Conservation (phyloP, 1,140 invertebrate species). For the Lordiphosa mommai region DNA sequence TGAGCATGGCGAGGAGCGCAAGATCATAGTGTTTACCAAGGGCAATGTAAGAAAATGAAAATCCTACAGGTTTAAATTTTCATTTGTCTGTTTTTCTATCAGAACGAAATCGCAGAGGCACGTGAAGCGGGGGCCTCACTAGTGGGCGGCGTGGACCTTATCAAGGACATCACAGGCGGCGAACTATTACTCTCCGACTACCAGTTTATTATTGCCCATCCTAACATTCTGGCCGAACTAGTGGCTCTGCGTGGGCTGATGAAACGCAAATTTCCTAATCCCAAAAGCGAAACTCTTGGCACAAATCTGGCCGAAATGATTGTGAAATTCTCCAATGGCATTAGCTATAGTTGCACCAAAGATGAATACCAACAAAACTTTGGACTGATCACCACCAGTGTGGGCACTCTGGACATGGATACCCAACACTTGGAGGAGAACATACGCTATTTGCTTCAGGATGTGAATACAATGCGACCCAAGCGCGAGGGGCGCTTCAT, state of each 20-base stretch:
- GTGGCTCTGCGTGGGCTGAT: constrained; percentile 87
- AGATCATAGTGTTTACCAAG: constrained; percentile 87
- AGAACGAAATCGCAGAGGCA: constrained; percentile 82
- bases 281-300: constrained; percentile 85
- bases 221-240: constrained; percentile 88
- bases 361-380: constrained; percentile 86
- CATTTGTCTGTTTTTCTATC: constrained; percentile 4
- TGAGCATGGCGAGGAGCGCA: constrained; percentile 83
- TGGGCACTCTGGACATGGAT: constrained; percentile 88
- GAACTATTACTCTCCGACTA: constrained; percentile 85
- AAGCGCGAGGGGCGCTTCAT: constrained; percentile 85
- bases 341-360: constrained; percentile 84
- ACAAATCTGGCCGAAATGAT: constrained; percentile 83
- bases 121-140: constrained; percentile 85
- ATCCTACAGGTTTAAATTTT: background rate
- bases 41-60: constrained; percentile 52
- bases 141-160: constrained; percentile 85
- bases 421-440: constrained; percentile 86
- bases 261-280: constrained; percentile 87
- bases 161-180: constrained; percentile 88
- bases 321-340: constrained; percentile 83
- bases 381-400: constrained; percentile 83
- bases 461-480: constrained; percentile 83
- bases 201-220: constrained; percentile 87
- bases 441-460: constrained; percentile 82